phyloP scores from a whole-genome alignment of 2,113 vertebrate genomes.

The Ctenomys sociabilis region DNA sequence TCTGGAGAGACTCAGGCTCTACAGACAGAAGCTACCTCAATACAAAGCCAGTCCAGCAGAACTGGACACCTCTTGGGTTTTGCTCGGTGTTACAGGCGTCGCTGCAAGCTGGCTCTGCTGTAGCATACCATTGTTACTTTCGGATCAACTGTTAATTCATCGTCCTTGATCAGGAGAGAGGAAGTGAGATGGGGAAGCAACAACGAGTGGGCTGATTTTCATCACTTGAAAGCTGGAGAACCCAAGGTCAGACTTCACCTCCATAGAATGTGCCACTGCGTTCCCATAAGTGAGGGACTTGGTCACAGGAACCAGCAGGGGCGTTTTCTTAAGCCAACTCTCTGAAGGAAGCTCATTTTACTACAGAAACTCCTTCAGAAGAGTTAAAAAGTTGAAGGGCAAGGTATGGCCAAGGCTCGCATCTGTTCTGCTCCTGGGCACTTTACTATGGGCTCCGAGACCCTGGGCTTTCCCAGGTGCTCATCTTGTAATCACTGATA shows the following conservation, averaged over 20 bases:
- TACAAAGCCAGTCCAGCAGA: background rate
- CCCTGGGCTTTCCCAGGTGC: background rate
- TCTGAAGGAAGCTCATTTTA: background rate
- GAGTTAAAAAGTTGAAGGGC: background rate
- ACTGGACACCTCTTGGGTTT: background rate
- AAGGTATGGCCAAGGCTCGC: background rate
- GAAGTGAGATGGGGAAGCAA: constrained; percentile 62
- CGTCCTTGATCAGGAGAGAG: constrained; percentile 28
- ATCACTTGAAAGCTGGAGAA: constrained; percentile 16
- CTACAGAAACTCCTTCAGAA: background rate
- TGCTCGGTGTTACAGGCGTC: background rate
- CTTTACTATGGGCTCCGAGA: background rate
- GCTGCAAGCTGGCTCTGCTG: background rate
- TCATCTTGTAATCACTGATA: background rate
- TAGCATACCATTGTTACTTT: background rate
- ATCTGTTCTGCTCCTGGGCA: background rate
- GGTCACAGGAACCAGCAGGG: background rate
- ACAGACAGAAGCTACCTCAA: background rate
- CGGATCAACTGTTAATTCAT: constrained; percentile 46
- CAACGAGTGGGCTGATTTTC: background rate
- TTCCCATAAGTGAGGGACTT: background rate
- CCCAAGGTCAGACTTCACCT: constrained; percentile 10
- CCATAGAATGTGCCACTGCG: background rate
- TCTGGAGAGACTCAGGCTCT: background rate
- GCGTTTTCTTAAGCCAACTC: background rate